Conservation (phyloP, 2,113 vertebrate genomes). For the Pedetes capensis region DNA sequence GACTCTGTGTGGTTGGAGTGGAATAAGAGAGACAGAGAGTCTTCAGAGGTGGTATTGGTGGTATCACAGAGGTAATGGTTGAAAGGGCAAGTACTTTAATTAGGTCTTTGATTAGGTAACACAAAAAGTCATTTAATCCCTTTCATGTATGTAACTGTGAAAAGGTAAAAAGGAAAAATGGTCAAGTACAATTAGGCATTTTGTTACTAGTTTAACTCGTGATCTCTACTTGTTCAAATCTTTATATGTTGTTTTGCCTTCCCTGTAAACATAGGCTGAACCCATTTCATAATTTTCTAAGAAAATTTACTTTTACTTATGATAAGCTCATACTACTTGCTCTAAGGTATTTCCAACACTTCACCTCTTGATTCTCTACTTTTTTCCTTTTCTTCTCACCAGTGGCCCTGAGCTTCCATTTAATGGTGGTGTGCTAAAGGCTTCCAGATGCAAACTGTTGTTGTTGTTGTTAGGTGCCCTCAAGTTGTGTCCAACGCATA, state of each 20-base stretch:
- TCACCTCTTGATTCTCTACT: not conserved
- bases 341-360: not conserved
- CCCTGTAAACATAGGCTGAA: not conserved
- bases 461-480: no score
- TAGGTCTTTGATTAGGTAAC: not conserved
- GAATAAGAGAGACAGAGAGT: not conserved
- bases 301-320: not conserved
- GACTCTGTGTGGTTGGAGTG: not conserved
- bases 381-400: not conserved
- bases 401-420: not conserved
- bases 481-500: no score
- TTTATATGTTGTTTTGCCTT: not conserved
- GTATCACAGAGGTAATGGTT: accelerated
- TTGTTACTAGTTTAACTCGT: not conserved
- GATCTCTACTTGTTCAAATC: not conserved
- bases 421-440: not conserved
- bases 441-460: not conserved
- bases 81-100: not conserved
- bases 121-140: not conserved
- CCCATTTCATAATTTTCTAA: not conserved
- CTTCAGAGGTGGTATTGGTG: not conserved
- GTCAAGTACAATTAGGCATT: not conserved
- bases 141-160: not conserved
- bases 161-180: not conserved
- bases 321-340: not conserved